Percentiles rank a stretch among this genome's conserved stretches.
Evolutionary conservation across 92 coral and sea anemone species (phyloP).

Genomic region (Parazoanthus darwini): DNA sequence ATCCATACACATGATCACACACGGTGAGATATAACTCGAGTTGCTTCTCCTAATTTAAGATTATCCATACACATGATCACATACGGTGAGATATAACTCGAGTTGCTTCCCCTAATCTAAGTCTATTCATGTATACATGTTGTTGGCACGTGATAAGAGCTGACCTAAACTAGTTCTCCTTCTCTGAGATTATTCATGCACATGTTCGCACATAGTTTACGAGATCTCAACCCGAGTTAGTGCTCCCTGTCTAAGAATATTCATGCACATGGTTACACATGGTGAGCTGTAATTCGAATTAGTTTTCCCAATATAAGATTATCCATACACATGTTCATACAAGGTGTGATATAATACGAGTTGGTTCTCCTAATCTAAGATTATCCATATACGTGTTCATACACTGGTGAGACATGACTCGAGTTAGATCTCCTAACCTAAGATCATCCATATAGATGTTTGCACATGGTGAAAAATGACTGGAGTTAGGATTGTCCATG

Average conservation of each 20-base stretch:
- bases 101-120: not conserved
- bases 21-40: too few relatives aligned
- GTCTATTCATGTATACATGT: not conserved
- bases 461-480: slow-evolving; percentile 64
- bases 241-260: not conserved
- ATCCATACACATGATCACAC: not conserved
- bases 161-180: too few relatives aligned
- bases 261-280: not conserved
- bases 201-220: too few relatives aligned
- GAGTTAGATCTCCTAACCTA: too few relatives aligned
- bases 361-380: not conserved
- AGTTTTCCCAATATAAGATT: too few relatives aligned
- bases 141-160: too few relatives aligned
- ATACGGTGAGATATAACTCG: slow-evolving; percentile 60
- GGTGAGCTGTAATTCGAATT: too few relatives aligned
- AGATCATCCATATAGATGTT: too few relatives aligned
- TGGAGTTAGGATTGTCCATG: not conserved
- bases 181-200: too few relatives aligned
- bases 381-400: not conserved
- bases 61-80: too few relatives aligned
- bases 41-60: too few relatives aligned
- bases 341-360: slow-evolving; percentile 54
- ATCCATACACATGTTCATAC: too few relatives aligned
- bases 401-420: not conserved
- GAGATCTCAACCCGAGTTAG: not conserved